phyloP scores from a whole-genome alignment of 2,113 vertebrate genomes.

The Oryzias celebensis region DNA sequence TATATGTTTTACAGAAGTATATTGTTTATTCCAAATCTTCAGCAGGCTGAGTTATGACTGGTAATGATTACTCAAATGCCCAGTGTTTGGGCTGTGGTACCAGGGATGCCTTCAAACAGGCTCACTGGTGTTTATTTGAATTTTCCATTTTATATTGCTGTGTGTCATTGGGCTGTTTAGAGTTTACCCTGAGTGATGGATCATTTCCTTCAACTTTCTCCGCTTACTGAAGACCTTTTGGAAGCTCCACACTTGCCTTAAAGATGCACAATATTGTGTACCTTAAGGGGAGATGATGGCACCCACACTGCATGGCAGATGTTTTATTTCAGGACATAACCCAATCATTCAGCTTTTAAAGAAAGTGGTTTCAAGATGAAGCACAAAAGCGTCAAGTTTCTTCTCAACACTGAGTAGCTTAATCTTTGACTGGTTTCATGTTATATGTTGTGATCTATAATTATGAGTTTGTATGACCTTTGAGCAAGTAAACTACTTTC shows the following conservation, averaged over 20 bases:
- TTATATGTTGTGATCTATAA: too few relatives aligned
- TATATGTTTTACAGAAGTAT: slow-evolving; percentile 79
- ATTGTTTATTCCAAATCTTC: slow-evolving; percentile 83
- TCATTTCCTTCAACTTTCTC: slow-evolving; percentile 72
- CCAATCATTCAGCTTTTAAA: slow-evolving; percentile 3
- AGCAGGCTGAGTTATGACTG: slow-evolving; percentile 79
- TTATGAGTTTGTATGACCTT: too few relatives aligned
- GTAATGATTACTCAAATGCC: slow-evolving; percentile 82
- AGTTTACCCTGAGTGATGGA: slow-evolving; percentile 77
- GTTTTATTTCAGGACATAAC: slow-evolving; percentile 41
- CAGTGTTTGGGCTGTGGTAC: slow-evolving; percentile 78
- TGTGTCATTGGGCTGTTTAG: slow-evolving; percentile 81
- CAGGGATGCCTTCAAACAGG: slow-evolving; percentile 78
- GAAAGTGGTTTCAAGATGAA: neutral
- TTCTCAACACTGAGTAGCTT: too few relatives aligned
- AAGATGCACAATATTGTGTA: slow-evolving; percentile 33
- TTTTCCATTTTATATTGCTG: slow-evolving; percentile 85
- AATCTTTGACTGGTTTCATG: too few relatives aligned
- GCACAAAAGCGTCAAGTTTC: too few relatives aligned
- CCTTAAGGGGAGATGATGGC: slow-evolving; percentile 34
- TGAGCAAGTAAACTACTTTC: too few relatives aligned
- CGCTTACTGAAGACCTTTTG: slow-evolving; percentile 36
- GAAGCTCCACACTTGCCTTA: slow-evolving; percentile 27
- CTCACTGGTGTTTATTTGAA: slow-evolving; percentile 82
- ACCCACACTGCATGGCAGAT: slow-evolving; percentile 32